Conservation (phyloP, 1,140 invertebrate species). For the Cydia amplana region DNA sequence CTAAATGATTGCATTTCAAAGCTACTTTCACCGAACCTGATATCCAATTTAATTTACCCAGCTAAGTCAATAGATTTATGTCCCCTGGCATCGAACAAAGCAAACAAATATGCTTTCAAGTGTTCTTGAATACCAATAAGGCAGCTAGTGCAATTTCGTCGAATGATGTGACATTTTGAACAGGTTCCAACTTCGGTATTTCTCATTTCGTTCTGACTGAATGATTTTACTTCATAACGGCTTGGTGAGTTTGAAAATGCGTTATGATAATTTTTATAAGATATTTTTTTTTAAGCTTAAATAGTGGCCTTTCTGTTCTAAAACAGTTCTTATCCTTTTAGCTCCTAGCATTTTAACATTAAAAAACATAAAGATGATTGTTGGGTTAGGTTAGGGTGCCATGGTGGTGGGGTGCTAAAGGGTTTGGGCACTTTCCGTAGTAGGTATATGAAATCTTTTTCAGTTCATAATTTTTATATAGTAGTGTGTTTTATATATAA, state of each 20-base stretch:
- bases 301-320: no score
- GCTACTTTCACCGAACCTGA: neutral
- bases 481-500: no score
- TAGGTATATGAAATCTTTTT: no score
- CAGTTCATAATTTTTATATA: no score
- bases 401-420: no score
- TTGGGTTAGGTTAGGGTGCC: no score
- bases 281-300: no score
- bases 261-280: no score
- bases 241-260: neutral
- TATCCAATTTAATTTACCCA: slow-evolving; percentile 9
- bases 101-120: slow-evolving; percentile 24
- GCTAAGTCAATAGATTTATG: slow-evolving; percentile 27
- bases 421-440: no score
- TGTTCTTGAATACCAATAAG: slow-evolving; percentile 24
- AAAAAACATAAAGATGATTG: no score
- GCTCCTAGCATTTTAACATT: no score
- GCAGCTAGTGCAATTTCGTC: slow-evolving; percentile 9
- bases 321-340: no score
- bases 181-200: slow-evolving; percentile 29
- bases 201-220: slow-evolving; percentile 21
- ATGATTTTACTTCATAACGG: slow-evolving; percentile 6
- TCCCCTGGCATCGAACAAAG: slow-evolving; percentile 2
- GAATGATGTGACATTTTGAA: slow-evolving; percentile 32
- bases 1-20: neutral